Conservation (phyloP, 2,888 invertebrate species). For the Pyralis farinalis region DNA sequence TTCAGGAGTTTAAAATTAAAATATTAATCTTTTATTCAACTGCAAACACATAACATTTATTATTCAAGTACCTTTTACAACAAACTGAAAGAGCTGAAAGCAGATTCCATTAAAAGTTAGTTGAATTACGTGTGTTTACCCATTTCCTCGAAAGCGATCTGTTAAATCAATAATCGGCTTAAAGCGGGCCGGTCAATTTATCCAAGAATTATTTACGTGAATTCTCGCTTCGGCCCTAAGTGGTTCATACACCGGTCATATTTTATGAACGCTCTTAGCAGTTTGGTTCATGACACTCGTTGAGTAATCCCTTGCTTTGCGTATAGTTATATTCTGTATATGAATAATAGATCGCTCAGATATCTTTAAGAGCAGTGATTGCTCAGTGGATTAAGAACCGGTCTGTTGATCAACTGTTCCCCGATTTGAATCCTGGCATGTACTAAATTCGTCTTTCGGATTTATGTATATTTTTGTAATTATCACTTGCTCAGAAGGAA, state of each 20-base stretch:
- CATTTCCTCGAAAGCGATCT: background rate
- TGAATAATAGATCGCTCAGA: too few species aligned
- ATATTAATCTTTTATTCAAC: too few species aligned
- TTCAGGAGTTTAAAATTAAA: too few species aligned
- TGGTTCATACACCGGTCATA: background rate
- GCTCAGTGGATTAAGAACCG: too few species aligned
- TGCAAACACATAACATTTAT: too few species aligned
- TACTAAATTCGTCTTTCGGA: too few species aligned
- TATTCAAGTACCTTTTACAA: background rate
- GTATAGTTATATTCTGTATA: too few species aligned
- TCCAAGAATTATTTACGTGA: slow-evolving; percentile 14
- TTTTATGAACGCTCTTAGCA: background rate
- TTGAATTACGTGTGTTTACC: slow-evolving; percentile 46
- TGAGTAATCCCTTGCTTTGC: background rate
- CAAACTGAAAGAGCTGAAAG: background rate
- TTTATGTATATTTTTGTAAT: too few species aligned
- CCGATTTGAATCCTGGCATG: too few species aligned
- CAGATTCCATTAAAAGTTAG: slow-evolving; percentile 29
- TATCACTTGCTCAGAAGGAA: too few species aligned
- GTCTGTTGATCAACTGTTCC: too few species aligned
- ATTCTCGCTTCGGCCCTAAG: background rate
- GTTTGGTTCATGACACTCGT: background rate
- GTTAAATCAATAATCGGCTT: slow-evolving; percentile 14
- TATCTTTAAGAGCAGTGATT: too few species aligned
- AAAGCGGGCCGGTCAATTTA: slow-evolving; percentile 10